A percentile compares a stretch with the other conserved stretches of the same genome.
Evolutionary conservation across 1,140 invertebrate genomes (phyloP).

Genomic region (Lepidostoma basale): DNA sequence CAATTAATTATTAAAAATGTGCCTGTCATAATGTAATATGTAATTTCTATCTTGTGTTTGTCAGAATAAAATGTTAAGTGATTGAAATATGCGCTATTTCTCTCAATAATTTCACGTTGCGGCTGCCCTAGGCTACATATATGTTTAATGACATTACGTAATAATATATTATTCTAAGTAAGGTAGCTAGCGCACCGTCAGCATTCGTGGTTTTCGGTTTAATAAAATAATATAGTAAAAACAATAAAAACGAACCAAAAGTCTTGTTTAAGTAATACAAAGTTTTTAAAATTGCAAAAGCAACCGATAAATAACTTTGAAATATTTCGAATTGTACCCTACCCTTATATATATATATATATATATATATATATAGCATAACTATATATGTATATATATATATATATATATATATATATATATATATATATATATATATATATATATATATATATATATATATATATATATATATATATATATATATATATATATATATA

Average conservation of each 20-base stretch:
- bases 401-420: no score
- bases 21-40: constrained; percentile 3
- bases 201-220: no score
- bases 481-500: no score
- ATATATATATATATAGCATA: no score
- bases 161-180: neutral
- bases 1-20: constrained; percentile 12
- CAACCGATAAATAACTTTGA: neutral
- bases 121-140: neutral
- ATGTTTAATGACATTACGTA: neutral
- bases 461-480: no score
- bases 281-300: neutral
- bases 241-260: no score
- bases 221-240: no score
- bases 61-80: constrained; percentile 23
- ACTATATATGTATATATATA: no score
- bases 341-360: no score
- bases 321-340: neutral
- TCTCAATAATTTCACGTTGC: neutral
- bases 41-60: constrained; percentile 15
- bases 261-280: no score
- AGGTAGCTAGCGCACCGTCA: neutral
- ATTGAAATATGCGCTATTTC: constrained; percentile 1
- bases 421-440: no score
- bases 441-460: no score